Evolutionary conservation across 2,888 invertebrate species (phyloP), one percentile per base, ranked within the genome.

Genomic region (Prosopocoilus inquinatus): DNA sequence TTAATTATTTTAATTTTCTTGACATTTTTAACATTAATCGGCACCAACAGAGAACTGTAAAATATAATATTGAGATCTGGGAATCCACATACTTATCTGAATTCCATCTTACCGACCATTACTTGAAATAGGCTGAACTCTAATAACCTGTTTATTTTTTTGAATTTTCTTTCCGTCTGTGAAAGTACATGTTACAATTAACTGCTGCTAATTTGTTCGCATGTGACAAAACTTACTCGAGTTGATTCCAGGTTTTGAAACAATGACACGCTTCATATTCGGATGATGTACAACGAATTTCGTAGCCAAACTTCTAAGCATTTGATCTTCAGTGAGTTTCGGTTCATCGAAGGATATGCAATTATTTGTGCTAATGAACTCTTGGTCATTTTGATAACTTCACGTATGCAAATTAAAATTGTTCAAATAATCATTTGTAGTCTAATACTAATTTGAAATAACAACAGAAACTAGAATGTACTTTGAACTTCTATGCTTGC

Each of bases 1-100:
- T 88, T 88, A 49, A 89, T 84, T 52, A 90, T 87, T 77, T 89
- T 87, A 53, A 88, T 85, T 0, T 86, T 84, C 64, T 84, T 85
- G 53, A 89, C 80, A 70, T 87, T 87, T 73, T 88, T 87, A 77
- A 88, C 85, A 34, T 84, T 87, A 4, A 89, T 84, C 0, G 90
- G 90, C 15, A 90, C 78, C 11, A 90, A 77, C 57, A 90, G 85
- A 0, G 89, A 88, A 11, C 88, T 78, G 3, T 84, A 63, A 62
- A 11, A 12, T 39, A 47, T 13, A n/a, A 44, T 36, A 11, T 7
- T 38, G 9, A 47, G 32, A 8, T 5, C 16, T 13, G 38, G 9
- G 12, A 12, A 36, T 9, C 9, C 33, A 33, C 20, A 9, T 28
- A 13, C 8, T n/a, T 50, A 32, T 12, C n/a, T 13, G 16, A 48